A percentile compares a stretch with the other conserved stretches of the same genome.
phyloP scores from a whole-genome alignment of 2,113 vertebrate species.

The Zosterops lateralis region DNA sequence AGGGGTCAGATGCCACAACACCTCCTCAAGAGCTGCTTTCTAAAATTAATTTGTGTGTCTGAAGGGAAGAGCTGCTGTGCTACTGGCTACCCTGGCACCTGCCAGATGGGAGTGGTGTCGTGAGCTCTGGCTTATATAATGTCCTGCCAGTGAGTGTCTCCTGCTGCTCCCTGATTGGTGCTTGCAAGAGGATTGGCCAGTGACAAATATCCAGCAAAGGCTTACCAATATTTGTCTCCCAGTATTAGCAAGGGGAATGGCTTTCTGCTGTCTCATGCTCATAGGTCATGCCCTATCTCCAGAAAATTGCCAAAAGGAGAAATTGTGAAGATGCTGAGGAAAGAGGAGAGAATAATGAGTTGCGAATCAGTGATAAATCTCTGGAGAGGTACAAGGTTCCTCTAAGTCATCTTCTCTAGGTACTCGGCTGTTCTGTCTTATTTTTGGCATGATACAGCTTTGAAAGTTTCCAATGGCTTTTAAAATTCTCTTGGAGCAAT shows the following conservation, averaged over 20 bases:
- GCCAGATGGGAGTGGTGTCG: fast-evolving
- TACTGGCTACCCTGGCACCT: neutral
- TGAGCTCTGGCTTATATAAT: neutral
- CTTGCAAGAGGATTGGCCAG: neutral
- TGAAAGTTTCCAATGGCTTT: neutral
- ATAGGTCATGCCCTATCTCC: neutral
- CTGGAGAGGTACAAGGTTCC: neutral
- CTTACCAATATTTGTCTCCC: neutral
- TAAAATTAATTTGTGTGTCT: neutral
- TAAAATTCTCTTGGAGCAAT: neutral
- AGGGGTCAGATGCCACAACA: neutral
- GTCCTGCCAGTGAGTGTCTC: neutral
- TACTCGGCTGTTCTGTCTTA: neutral
- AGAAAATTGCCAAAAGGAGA: neutral
- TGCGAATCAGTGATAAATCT: neutral
- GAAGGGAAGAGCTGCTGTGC: neutral
- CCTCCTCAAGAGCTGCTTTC: neutral
- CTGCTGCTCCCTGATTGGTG: neutral
- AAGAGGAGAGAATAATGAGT: neutral
- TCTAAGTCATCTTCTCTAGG: neutral
- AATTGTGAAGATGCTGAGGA: neutral
- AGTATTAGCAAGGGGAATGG: neutral
- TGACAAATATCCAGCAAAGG: neutral
- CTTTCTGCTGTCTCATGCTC: neutral
- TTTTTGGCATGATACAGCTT: neutral